phyloP scores from a whole-genome alignment of 1,140 invertebrate genomes.

The Wiebesia pumilae region DNA sequence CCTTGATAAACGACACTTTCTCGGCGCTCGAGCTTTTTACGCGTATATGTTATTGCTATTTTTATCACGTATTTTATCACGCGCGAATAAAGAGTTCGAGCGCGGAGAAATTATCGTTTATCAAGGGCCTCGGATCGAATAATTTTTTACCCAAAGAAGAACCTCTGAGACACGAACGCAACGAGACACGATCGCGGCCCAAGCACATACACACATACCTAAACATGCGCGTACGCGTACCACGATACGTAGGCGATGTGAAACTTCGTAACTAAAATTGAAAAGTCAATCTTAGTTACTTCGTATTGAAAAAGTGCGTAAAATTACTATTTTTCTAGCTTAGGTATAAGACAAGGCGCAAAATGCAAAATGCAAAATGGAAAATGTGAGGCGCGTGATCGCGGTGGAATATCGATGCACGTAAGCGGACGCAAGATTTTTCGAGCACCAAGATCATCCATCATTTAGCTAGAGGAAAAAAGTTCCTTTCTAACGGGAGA shows the following conservation, averaged over 20 bases:
- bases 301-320: not conserved
- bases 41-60: not conserved
- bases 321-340: not conserved
- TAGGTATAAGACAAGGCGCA: not conserved
- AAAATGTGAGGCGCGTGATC: not conserved
- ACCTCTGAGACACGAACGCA: not conserved
- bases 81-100: not conserved
- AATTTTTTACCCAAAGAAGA: constrained; percentile 42
- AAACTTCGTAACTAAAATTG: not conserved
- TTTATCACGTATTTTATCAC: not conserved
- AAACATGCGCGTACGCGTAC: not conserved
- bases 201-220: not conserved
- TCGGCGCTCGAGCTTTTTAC: not conserved
- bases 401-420: not conserved
- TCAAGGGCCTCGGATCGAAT: constrained; percentile 36
- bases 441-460: not conserved
- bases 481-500: constrained; percentile 20
- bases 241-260: not conserved
- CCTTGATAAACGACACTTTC: not conserved
- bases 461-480: constrained; percentile 10
- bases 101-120: constrained; percentile 32
- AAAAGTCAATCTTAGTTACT: constrained; percentile 2
- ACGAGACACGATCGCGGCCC: not conserved
- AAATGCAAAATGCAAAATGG: not conserved
- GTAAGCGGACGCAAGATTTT: not conserved